These are phyloP conservation scores for Naja naja DNA, from an alignment of 2,113 vertebrate species.

Conservation along the genomic window DNA sequence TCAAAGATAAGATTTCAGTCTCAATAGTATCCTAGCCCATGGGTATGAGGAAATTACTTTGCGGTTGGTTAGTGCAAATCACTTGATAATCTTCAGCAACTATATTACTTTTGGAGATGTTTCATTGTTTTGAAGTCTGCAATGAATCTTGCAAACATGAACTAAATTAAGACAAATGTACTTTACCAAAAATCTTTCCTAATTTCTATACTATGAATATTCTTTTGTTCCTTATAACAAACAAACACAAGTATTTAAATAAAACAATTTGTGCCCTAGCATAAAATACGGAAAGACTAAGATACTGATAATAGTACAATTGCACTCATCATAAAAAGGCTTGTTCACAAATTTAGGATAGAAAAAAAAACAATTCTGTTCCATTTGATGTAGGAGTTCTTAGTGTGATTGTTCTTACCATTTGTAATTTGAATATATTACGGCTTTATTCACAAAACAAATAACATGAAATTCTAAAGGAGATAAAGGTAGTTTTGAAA, in stretches of 20 bases:
- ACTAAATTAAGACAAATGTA: neutral
- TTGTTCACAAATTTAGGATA: slow-evolving; percentile 8
- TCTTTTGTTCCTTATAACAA: neutral
- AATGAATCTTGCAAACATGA: neutral
- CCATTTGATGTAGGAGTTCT: slow-evolving; percentile 12
- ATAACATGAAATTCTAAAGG: slow-evolving; percentile 7
- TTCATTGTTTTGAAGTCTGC: neutral
- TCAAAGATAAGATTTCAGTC: neutral
- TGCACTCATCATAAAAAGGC: neutral
- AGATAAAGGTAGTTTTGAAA: slow-evolving; percentile 6
- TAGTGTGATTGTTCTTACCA: slow-evolving; percentile 15
- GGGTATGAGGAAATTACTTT: neutral
- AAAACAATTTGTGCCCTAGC: neutral
- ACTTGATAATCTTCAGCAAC: neutral
- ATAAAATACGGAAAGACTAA: slow-evolving; percentile 6
- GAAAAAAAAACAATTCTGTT: slow-evolving; percentile 15
- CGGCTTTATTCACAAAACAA: slow-evolving; percentile 27
- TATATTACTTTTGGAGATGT: neutral
- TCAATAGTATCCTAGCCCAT: neutral
- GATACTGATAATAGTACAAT: neutral
- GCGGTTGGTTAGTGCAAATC: neutral
- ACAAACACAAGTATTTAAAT: neutral
- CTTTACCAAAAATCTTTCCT: neutral
- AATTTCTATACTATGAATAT: slow-evolving; percentile 6
- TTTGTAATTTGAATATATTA: slow-evolving; percentile 28